Evolutionary conservation across 1,140 invertebrate species (phyloP).

Genomic region (Drosophila melanica): DNA sequence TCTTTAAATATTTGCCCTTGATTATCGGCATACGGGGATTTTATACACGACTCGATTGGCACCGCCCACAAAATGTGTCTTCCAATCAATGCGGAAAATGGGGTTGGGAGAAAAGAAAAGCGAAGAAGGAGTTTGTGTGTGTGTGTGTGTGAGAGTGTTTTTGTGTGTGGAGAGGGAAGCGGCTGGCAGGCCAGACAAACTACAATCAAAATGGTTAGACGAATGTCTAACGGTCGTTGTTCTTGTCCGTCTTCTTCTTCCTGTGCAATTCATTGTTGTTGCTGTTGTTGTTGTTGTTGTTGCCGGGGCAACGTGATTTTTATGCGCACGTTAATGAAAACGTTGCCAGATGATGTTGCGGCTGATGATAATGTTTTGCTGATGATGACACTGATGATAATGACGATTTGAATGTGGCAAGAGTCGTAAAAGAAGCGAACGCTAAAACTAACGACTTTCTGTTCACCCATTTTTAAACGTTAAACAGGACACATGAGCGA

Average conservation of each 20-base stretch:
- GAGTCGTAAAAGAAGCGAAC: conserved; percentile 6
- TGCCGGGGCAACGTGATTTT: conserved; percentile 70
- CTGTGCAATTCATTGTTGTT: conserved; percentile 13
- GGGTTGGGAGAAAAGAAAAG: background rate
- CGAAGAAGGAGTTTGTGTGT: background rate
- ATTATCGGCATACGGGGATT: conserved; percentile 68
- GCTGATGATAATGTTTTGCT: conserved; percentile 17
- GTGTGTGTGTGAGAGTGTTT: background rate
- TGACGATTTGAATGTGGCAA: conserved; percentile 20
- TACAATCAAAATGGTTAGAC: conserved; percentile 50
- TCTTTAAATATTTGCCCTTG: conserved; percentile 81
- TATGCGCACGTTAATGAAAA: conserved; percentile 73
- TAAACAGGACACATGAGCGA: conserved; percentile 29
- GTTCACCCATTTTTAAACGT: conserved; percentile 3
- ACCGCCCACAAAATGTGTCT: conserved; percentile 26
- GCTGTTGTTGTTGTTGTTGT: conserved; percentile 43
- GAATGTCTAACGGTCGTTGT: conserved; percentile 10
- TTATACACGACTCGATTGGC: conserved; percentile 45
- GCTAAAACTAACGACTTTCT: conserved; percentile 30
- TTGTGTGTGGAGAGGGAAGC: background rate
- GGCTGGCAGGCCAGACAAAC: conserved; percentile 41
- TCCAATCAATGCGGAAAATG: conserved; percentile 37
- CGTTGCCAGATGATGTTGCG: conserved; percentile 31
- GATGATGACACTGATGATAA: conserved; percentile 17
- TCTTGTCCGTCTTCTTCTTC: conserved; percentile 4